These are phyloP conservation scores for Petroica traversi DNA, from an alignment of 2,113 vertebrate genomes.

Conservation along the genomic window DNA sequence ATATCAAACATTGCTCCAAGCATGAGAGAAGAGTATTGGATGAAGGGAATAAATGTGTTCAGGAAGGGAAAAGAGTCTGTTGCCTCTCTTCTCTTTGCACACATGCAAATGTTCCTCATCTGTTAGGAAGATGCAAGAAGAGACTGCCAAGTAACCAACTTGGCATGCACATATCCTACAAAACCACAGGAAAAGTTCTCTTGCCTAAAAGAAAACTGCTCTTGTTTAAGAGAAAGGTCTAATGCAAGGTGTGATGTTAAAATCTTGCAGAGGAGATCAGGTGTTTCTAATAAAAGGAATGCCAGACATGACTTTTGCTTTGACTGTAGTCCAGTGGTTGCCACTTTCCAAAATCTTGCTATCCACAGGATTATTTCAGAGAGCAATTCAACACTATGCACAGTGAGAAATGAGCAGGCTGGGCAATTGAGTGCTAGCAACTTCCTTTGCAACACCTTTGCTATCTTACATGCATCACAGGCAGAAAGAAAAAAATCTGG, in stretches of 20 bases:
- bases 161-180: not conserved
- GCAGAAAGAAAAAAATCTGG: not conserved
- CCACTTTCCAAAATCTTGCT: not conserved
- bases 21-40: not conserved
- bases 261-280: not conserved
- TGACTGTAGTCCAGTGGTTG: not conserved
- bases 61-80: not conserved
- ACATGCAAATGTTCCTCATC: not conserved
- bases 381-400: not conserved
- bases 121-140: not conserved
- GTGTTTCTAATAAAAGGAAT: not conserved
- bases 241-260: not conserved
- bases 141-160: not conserved
- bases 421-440: fast-evolving
- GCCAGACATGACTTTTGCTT: not conserved
- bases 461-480: not conserved
- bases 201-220: not conserved
- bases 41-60: not conserved
- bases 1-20: not conserved
- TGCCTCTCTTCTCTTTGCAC: not conserved
- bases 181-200: not conserved
- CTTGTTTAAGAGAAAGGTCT: not conserved
- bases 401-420: not conserved
- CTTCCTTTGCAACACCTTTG: not conserved
- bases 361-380: not conserved